Conservation (phyloP, 2,797 vertebrate genomes). For the Lepilemur septentrionalis region DNA sequence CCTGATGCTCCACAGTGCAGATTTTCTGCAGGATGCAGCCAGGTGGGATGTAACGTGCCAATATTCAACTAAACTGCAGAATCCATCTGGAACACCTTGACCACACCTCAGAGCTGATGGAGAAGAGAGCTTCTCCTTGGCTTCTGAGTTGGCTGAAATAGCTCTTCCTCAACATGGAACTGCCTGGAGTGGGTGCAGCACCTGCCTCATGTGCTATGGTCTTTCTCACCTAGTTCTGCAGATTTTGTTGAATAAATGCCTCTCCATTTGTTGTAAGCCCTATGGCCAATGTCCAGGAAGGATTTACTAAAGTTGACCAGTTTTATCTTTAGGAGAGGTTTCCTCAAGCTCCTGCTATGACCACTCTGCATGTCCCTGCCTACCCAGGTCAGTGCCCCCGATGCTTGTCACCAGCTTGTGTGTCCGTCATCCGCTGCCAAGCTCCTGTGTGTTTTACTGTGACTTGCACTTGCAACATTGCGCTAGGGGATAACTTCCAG, state of each 20-base stretch:
- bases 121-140: too few species aligned
- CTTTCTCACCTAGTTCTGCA: not conserved
- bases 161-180: fast-evolving
- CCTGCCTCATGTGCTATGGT: fast-evolving
- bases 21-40: not conserved
- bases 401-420: too few species aligned
- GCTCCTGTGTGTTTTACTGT: not conserved
- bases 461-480: not conserved
- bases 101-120: not conserved
- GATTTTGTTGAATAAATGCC: not conserved
- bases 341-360: fast-evolving
- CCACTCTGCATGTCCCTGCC: fast-evolving
- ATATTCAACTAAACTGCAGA: fast-evolving
- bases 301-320: not conserved
- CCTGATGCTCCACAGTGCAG: not conserved
- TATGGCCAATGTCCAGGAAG: not conserved
- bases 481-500: too few species aligned
- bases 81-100: fast-evolving
- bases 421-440: too few species aligned
- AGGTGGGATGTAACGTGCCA: too few species aligned
- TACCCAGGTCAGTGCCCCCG: fast-evolving
- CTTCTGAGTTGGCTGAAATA: too few species aligned
- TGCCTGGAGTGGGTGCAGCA: too few species aligned
- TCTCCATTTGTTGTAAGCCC: too few species aligned
- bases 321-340: fast-evolving